These are phyloP conservation scores for Mus pahari DNA, from an alignment of 2,113 vertebrate genomes.

Conservation along the genomic window DNA sequence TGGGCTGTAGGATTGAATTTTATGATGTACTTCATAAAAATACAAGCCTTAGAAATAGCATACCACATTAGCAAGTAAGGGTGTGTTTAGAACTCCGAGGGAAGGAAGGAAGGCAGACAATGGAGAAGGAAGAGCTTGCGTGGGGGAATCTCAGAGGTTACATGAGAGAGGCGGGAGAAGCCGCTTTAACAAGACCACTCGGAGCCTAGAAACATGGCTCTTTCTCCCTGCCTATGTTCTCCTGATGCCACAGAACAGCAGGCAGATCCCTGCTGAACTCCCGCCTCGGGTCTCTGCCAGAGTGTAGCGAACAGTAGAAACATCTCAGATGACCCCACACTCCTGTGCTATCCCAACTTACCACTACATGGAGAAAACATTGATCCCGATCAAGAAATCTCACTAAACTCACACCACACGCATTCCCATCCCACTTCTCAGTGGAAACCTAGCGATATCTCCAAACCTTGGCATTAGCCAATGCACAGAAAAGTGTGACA, in stretches of 20 bases:
- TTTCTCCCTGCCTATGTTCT: not conserved
- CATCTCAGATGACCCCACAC: not conserved
- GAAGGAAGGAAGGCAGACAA: not conserved
- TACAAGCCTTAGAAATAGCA: constrained; percentile 83
- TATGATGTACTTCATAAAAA: constrained; percentile 86
- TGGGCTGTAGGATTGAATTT: constrained; percentile 85
- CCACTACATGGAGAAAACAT: not conserved
- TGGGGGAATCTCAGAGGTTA: not conserved
- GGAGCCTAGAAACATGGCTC: not conserved
- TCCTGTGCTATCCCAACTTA: not conserved
- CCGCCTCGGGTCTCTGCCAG: not conserved
- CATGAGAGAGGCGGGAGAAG: not conserved
- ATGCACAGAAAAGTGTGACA: not conserved
- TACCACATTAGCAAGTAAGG: constrained; percentile 82
- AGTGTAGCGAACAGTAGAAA: not conserved
- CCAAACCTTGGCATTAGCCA: not conserved
- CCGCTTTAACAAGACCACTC: not conserved
- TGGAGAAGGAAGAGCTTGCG: not conserved
- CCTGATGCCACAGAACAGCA: not conserved
- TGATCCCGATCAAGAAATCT: not conserved
- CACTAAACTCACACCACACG: not conserved
- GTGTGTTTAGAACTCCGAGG: constrained; percentile 77
- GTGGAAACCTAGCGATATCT: not conserved
- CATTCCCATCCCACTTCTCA: not conserved
- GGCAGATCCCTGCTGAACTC: not conserved